phyloP scores from a whole-genome alignment of 2,797 vertebrate genomes.

The Enteromius thamalakanensis region DNA sequence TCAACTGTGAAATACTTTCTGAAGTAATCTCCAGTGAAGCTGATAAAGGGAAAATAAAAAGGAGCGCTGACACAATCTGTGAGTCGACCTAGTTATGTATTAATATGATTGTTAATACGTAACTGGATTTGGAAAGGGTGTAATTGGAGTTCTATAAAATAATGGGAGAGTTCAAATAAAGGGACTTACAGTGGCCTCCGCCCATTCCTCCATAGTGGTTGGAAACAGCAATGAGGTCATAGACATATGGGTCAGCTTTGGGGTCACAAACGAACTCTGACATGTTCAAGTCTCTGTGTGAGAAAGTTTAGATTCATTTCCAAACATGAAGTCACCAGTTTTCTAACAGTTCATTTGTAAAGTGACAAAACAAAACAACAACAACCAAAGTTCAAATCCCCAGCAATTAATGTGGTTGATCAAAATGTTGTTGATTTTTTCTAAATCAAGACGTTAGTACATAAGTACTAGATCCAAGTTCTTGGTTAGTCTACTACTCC shows the following conservation, averaged over 20 bases:
- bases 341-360: not conserved
- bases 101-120: not conserved
- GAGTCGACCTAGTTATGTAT: not conserved
- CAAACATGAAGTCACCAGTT: not conserved
- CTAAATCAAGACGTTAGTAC: not conserved
- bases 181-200: slow-evolving; percentile 93
- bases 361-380: no score
- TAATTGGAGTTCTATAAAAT: not conserved
- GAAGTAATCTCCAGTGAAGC: not conserved
- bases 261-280: slow-evolving; percentile 94
- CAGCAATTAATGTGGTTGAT: not conserved
- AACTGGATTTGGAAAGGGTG: not conserved
- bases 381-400: not conserved
- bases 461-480: not conserved
- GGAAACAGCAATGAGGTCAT: slow-evolving; percentile 94
- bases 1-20: not conserved
- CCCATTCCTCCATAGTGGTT: slow-evolving; percentile 99
- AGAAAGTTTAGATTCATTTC: not conserved
- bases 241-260: slow-evolving; percentile 86
- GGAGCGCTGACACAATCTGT: not conserved
- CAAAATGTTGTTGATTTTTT: not conserved
- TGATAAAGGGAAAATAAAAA: not conserved
- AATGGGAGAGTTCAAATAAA: not conserved
- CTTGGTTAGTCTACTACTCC: not conserved
- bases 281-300: slow-evolving; percentile 90